Evolutionary conservation across 2,113 vertebrate genomes (phyloP).

Genomic region (Choloepus hoffmanni): DNA sequence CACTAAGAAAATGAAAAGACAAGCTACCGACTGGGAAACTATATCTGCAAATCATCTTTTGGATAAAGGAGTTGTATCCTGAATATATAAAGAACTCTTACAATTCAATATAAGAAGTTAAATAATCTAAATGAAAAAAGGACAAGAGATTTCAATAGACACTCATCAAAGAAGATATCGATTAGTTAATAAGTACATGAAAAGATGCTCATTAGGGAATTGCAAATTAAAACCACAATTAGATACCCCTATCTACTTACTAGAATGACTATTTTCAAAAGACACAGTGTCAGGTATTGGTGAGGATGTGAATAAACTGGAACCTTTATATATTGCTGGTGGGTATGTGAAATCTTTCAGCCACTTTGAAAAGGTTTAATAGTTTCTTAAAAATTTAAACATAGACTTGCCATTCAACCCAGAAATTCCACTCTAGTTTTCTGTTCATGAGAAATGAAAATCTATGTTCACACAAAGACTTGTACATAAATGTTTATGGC

Average conservation of each 20-base stretch:
- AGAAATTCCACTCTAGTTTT: constrained; percentile 29
- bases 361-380: constrained; percentile 35
- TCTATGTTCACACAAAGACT: constrained; percentile 29
- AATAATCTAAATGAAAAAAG: background rate
- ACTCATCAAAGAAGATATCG: background rate
- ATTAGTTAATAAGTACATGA: background rate
- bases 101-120: background rate
- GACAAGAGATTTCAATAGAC: background rate
- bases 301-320: background rate
- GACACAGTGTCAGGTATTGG: background rate
- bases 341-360: constrained; percentile 13
- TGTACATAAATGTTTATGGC: background rate
- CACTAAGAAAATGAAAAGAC: background rate
- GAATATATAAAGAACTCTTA: background rate
- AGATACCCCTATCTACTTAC: background rate
- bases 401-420: background rate
- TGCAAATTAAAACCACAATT: background rate
- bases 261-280: background rate
- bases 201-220: background rate
- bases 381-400: constrained; percentile 1
- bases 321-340: background rate
- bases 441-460: background rate
- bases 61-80: background rate
- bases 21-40: background rate
- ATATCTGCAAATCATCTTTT: background rate